Evolutionary conservation across 2,888 invertebrate species (phyloP).

Genomic region (Galerucella calmariensis): DNA sequence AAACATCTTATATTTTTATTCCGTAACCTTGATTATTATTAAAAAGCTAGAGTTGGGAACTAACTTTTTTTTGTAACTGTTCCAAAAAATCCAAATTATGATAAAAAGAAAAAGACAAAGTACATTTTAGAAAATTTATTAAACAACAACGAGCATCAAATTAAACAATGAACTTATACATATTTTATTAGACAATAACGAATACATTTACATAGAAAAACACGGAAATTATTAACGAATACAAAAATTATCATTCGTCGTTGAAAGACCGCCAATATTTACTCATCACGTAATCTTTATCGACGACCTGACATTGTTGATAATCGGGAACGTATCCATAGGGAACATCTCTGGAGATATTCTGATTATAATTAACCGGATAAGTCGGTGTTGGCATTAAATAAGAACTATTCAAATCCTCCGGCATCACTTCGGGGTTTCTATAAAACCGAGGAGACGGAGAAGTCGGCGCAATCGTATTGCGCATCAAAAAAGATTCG

Average conservation of each 20-base stretch:
- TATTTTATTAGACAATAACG: not conserved
- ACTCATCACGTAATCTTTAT: slow-evolving; percentile 26
- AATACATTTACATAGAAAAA: not conserved
- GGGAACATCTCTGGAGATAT: not conserved
- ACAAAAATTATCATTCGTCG: not conserved
- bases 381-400: not conserved
- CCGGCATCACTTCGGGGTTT: not conserved
- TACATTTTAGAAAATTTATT: too few species aligned
- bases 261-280: slow-evolving; percentile 25
- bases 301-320: not conserved
- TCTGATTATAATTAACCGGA: not conserved
- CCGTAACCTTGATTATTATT: too few species aligned
- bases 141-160: not conserved
- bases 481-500: not conserved
- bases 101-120: too few species aligned
- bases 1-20: too few species aligned
- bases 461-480: not conserved
- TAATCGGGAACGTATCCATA: slow-evolving; percentile 8
- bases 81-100: too few species aligned
- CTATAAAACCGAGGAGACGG: not conserved
- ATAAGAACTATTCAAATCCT: slow-evolving; percentile 21
- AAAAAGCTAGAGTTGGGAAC: too few species aligned
- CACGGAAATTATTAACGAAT: too few species aligned
- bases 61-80: too few species aligned
- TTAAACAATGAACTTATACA: not conserved